phyloP scores from a whole-genome alignment of 1,140 invertebrate species.

The Sycobia sp. region DNA sequence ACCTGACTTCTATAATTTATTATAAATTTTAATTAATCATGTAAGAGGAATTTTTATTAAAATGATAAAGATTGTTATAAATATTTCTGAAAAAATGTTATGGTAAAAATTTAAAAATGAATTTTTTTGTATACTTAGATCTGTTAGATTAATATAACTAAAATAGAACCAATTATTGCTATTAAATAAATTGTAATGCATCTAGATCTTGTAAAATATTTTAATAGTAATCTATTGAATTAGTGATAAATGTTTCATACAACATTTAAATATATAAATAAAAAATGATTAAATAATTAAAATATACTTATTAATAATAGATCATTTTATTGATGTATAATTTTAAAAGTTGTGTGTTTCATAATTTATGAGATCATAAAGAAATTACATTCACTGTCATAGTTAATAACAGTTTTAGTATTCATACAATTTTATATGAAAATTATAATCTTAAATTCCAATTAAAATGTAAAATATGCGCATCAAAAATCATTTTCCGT shows the following conservation, averaged over 20 bases:
- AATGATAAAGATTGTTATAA: no score
- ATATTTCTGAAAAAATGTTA: no score
- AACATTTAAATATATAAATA: not conserved
- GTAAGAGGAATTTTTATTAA: no score
- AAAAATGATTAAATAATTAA: not conserved
- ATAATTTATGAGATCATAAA: conserved; percentile 11
- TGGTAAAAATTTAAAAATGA: no score
- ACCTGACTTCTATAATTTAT: no score
- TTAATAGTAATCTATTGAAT: not conserved
- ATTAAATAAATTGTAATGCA: no score
- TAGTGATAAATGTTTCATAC: no score
- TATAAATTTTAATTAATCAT: no score
- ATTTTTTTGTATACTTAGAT: no score
- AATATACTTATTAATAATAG: conserved; percentile 20
- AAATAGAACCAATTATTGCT: no score
- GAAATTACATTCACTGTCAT: conserved; percentile 8
- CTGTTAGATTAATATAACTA: no score
- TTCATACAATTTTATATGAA: conserved; percentile 17
- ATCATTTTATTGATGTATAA: conserved; percentile 26
- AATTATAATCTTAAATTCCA: conserved; percentile 15
- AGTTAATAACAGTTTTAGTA: not conserved
- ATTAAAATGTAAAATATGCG: not conserved
- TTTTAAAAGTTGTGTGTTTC: conserved; percentile 4
- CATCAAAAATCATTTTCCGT: not conserved
- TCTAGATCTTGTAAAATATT: conserved; percentile 6